Evolutionary conservation across 92 coral and sea anemone species (phyloP), one percentile per base, ranked within the genome.

Genomic region (Parazoanthus darwini): DNA sequence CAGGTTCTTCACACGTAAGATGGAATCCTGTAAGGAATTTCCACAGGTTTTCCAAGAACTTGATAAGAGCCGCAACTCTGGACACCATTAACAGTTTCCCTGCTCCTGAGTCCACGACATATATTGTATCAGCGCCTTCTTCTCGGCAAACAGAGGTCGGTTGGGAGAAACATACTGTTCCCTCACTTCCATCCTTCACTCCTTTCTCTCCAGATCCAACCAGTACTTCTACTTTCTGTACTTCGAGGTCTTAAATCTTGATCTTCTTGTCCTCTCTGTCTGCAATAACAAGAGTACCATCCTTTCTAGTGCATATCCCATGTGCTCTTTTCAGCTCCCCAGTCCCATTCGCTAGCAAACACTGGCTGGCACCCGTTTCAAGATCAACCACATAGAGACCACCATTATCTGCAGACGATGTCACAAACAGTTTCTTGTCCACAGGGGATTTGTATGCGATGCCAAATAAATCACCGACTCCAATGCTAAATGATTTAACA

Each of bases 321-420:
- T 87, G 90, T 15, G 43, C 44, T 78, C 84, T 58, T 79, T 88
- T 88, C 90, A 88, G 75, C 48, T 66, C 68, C 84, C 77, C 90
- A 88, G 73, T 88, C 73, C 86, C 86, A 67, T 88, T 78, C 63
- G 63, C 74, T 65, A 88, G 74, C 79, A 88, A 80, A 78, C 86
- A 83, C 70, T 83, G 71, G 70, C 87, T 46, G 70, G 65, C 23
- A 46, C 87, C 87, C 76, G 87, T 83, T 83, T 83, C 77, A 66
- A 84, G 51, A 67, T 88, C 71, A 50, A 88, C 78, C 33, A 70
- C 72, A 59, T 25, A 79, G 86, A 88, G 90, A 88, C 90, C 86
- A 80, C 90, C 90, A 65, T 80, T 44, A 88, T 88, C 90, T 48
- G 90, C 90, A 54, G 90, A 88, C 79, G 86, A 88, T 50, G 78